A percentile compares a stretch with the other conserved stretches of the same genome.
Conservation (phyloP, 2,888 invertebrate genomes). For the Stramonita haemastoma region DNA sequence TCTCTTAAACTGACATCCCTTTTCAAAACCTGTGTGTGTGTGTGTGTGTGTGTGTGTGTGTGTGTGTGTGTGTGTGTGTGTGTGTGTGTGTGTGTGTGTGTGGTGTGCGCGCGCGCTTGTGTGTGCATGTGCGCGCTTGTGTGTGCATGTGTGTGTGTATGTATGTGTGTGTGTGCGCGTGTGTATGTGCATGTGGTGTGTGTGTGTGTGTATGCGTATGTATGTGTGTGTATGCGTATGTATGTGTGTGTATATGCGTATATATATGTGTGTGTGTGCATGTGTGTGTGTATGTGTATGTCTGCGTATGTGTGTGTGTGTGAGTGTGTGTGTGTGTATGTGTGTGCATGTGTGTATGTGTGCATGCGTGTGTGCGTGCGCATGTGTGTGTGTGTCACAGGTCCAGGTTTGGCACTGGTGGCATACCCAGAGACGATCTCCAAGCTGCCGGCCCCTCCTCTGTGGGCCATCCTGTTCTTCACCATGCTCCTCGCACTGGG, state of each 20-base stretch:
- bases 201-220: neutral
- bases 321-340: neutral
- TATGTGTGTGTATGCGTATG: neutral
- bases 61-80: neutral
- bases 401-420: constrained; percentile 60
- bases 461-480: constrained; percentile 62
- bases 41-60: too few species aligned
- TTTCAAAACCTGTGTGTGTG: too few species aligned
- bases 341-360: constrained; percentile 5
- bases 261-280: too few species aligned
- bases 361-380: neutral
- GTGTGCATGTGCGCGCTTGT: constrained; percentile 14
- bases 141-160: neutral
- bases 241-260: neutral
- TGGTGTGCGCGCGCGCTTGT: too few species aligned
- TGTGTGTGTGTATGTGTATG: too few species aligned
- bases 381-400: constrained; percentile 18
- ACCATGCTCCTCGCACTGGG: constrained; percentile 59
- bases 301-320: neutral
- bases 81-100: constrained; percentile 8
- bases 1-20: too few species aligned
- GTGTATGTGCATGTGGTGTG: neutral
- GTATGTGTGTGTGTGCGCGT: neutral
- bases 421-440: constrained; percentile 62
- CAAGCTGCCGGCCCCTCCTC: constrained; percentile 57